Evolutionary conservation across 2,888 invertebrate species (phyloP).

Genomic region (Conistra vaccinii): DNA sequence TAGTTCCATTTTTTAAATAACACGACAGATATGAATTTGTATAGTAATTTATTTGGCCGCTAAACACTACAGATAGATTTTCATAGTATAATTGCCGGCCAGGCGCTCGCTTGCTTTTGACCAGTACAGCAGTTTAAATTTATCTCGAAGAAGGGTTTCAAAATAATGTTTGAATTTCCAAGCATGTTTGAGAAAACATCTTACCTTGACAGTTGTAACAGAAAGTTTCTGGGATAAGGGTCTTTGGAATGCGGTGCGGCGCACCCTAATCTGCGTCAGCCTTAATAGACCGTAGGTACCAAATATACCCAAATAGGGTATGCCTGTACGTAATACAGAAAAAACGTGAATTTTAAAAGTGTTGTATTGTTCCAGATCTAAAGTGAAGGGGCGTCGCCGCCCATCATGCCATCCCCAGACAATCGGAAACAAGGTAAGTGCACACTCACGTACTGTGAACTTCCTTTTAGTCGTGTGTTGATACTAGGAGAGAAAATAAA

Average conservation of each 20-base stretch:
- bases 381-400: conserved; percentile 53
- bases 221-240: neutral
- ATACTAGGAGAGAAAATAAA: conserved; percentile 12
- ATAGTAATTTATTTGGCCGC: too few species aligned
- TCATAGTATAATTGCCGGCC: too few species aligned
- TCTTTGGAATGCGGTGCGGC: neutral
- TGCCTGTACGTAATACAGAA: neutral
- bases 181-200: too few species aligned
- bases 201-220: too few species aligned
- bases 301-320: neutral
- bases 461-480: conserved; percentile 35
- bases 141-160: too few species aligned
- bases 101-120: too few species aligned
- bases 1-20: too few species aligned
- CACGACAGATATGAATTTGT: too few species aligned
- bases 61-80: too few species aligned
- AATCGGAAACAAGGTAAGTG: conserved; percentile 72
- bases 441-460: conserved; percentile 19
- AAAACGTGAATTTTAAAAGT: neutral
- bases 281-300: neutral
- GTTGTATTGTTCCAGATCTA: conserved; percentile 57
- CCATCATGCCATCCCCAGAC: conserved; percentile 74
- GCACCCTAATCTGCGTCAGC: neutral
- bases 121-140: too few species aligned
- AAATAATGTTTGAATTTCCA: too few species aligned